Evolutionary conservation across 1,140 invertebrate species (phyloP).

Genomic region (Aricia agestis): DNA sequence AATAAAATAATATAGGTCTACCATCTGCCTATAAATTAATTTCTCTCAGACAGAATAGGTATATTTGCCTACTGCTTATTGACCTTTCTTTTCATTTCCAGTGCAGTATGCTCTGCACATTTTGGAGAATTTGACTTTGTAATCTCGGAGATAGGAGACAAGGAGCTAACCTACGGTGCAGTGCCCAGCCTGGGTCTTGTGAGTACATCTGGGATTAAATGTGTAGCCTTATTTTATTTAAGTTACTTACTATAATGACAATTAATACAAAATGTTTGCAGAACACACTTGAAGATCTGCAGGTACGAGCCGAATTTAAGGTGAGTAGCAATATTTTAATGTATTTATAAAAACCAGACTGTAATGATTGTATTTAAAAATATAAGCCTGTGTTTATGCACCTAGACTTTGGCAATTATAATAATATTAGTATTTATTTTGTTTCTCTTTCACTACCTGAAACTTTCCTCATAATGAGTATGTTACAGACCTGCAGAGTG

Average conservation of each 20-base stretch:
- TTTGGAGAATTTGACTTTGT: constrained; percentile 2
- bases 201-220: neutral
- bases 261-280: neutral
- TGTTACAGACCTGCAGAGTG: constrained; percentile 17
- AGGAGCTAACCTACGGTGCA: constrained; percentile 5
- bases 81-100: neutral
- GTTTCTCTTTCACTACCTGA: no score
- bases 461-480: no score
- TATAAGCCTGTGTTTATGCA: no score
- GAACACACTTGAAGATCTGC: neutral
- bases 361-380: no score
- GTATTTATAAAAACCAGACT: neutral
- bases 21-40: no score
- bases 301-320: neutral
- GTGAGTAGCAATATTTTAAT: neutral
- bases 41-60: no score
- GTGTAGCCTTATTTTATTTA: no score
- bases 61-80: no score
- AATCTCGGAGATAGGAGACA: neutral
- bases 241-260: no score
- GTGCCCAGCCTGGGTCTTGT: neutral
- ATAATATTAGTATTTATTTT: neutral
- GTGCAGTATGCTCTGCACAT: constrained; percentile 16
- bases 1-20: no score
- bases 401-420: no score